These are phyloP conservation scores for Lithophane socia DNA, from an alignment of 2,888 invertebrate species.

Conservation along the genomic window DNA sequence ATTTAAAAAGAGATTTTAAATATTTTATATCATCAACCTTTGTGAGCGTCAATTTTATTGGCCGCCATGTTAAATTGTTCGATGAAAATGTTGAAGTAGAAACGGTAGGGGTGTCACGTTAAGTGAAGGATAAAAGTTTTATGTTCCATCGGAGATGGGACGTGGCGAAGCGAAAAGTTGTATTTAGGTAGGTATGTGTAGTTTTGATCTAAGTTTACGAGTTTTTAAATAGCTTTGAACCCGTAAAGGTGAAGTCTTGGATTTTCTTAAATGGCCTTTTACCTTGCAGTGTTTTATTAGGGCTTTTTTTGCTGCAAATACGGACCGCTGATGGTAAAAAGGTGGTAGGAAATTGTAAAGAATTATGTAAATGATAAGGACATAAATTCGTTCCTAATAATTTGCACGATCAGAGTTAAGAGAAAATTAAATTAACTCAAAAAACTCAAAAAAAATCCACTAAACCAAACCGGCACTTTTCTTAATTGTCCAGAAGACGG, in stretches of 20 bases:
- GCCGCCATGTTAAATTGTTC: constrained; percentile 28
- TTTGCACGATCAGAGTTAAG: neutral
- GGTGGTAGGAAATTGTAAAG: neutral
- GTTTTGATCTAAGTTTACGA: constrained; percentile 33
- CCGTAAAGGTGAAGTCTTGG: neutral
- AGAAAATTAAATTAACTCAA: too few species aligned
- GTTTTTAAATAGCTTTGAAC: constrained; percentile 28
- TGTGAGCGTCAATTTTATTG: constrained; percentile 47
- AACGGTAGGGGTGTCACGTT: constrained; percentile 25
- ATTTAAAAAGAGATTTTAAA: constrained; percentile 35
- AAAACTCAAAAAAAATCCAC: too few species aligned
- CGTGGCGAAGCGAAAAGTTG: constrained; percentile 3
- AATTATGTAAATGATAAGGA: neutral
- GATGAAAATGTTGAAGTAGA: constrained; percentile 30
- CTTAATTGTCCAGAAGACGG: too few species aligned
- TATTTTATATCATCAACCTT: constrained; percentile 30
- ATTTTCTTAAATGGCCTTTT: neutral
- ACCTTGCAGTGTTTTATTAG: neutral
- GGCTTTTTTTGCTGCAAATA: neutral
- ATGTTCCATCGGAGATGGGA: constrained; percentile 14
- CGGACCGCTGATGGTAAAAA: neutral
- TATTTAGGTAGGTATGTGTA: neutral
- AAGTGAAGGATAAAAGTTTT: constrained; percentile 12
- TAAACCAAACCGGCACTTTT: too few species aligned
- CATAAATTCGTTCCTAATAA: neutral